Evolutionary conservation across 2,888 invertebrate species (phyloP), one percentile per base, ranked within the genome.

Genomic region (Meiosimyza decipiens): DNA sequence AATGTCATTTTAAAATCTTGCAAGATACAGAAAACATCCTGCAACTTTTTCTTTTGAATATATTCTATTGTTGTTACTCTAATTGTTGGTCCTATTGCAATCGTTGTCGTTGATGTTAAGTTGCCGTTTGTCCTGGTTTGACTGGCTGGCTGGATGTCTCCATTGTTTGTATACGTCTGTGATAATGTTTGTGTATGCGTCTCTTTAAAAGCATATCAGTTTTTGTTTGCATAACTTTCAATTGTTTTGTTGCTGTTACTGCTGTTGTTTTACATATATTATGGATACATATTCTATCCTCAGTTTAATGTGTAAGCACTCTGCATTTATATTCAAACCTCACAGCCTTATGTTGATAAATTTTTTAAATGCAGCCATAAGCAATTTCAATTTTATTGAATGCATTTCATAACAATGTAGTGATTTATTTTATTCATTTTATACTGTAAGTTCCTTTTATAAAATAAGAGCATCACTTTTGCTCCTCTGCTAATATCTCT

Each of bases 141-240:
- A 76, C 77, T 74, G 77, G 62, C 75, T 74, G 72, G 69, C 71
- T 62, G 70, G 57, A n/a, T 52, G 40, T 47, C n/a, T 50, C 12
- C 40, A 16, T 50, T 22, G 40, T 40, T 40, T 40, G 6, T 9
- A 40, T 40, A 9, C 9, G 9, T 40, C 1, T 6, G 9, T 40
- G 40, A 4, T 9, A 40, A 6, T 1, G 6, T 40, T 9, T 9
- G 5, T 40, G 40, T 40, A 40, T 40, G 40, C 9, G 40, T 1
- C 9, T 40, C 4, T 9, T 6, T 40, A 7, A 1, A 5, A 7
- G 40, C 40, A 9, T 9, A 40, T 40, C 40, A 40, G 40, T 9
- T 6, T 40, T 40, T 40, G 9, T 40, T 40, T 40, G 9, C 51
- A 51, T 64, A 64, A 51, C 50, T 64, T 64, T 64, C 64, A 64